phyloP scores from a whole-genome alignment of 2,797 vertebrate genomes.

The Darevskia mixta region DNA sequence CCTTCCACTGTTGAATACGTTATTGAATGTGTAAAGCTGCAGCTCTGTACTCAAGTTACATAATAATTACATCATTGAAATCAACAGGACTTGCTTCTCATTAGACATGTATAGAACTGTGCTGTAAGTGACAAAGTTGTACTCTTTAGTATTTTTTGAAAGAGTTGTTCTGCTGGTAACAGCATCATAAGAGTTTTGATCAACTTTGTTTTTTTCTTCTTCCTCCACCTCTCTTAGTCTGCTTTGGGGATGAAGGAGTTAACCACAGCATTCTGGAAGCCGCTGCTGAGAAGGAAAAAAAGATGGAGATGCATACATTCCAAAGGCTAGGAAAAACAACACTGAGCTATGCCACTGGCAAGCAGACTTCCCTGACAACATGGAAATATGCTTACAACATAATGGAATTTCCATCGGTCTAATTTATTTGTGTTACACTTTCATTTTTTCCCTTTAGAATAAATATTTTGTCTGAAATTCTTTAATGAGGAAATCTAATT shows the following conservation, averaged over 20 bases:
- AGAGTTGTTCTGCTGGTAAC: background rate
- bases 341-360: slow-evolving; percentile 41
- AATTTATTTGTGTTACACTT: slow-evolving; percentile 70
- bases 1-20: background rate
- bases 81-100: background rate
- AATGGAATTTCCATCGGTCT: slow-evolving; percentile 70
- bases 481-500: background rate
- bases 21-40: background rate
- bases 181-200: background rate
- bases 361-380: slow-evolving; percentile 58
- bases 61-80: background rate
- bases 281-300: slow-evolving; percentile 57
- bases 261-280: slow-evolving; percentile 66
- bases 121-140: background rate
- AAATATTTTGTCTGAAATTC: slow-evolving; percentile 75
- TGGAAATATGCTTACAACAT: slow-evolving; percentile 62
- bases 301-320: slow-evolving; percentile 70
- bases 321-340: slow-evolving; percentile 57
- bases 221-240: slow-evolving; percentile 76
- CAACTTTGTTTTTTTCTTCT: background rate
- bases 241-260: slow-evolving; percentile 82
- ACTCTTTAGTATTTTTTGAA: background rate
- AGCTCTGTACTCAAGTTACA: too few relatives aligned
- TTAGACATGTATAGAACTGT: background rate
- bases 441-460: slow-evolving; percentile 68